Base-by-base conservation (phyloP, 2,797 vertebrate genomes). In the Syncerus caffer region DNA sequence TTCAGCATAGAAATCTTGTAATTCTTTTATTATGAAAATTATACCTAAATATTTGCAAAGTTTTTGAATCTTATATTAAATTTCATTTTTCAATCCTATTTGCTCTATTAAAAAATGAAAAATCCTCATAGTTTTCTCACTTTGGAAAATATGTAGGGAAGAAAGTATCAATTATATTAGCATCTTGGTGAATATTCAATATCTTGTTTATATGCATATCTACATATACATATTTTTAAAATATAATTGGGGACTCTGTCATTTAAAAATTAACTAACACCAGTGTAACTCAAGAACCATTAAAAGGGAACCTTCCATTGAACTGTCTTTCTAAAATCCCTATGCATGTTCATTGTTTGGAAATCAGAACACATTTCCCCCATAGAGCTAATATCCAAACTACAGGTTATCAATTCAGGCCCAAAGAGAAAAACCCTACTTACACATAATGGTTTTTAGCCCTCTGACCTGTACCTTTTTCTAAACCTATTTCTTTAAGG, bases 231-330 rank as follows among this genome's bases (percentile, higher is more conserved):
- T 55, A 50, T 95, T 93, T 89, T 5, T 4, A 96, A 93, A 55
- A n/a, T 80, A 47, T 62, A 58, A 91, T 84, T 51, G 34, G 6
- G 74, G 42, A 91, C 12, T 79, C 4, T 55, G 34, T 60, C 27
- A 38, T 93, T 91, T 82, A 83, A 92, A 92, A 93, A 51, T 79
- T 51, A 89, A 85, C 31, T 31, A 94, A 85, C 47, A 51, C 47
- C 55, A 57, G 7, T 89, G 64, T 80, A 91, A 93, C 5, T 42
- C 42, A 94, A 91, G 55, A 82, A 88, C 27, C 27, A 42, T 11
- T 94, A 27, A 95, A 95, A 74, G 47, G 38, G 4, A 57, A 60
- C 4, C n/a, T 17, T 89, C 62, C 16, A 60, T 50, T 74, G 53
- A 42, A 17, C 50, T 88, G 8, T 87, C 8, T 91, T 95, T 88